Evolutionary conservation across 2,888 invertebrate species (phyloP), one percentile per base, ranked within the genome.

Genomic region (Acleris holmiana): DNA sequence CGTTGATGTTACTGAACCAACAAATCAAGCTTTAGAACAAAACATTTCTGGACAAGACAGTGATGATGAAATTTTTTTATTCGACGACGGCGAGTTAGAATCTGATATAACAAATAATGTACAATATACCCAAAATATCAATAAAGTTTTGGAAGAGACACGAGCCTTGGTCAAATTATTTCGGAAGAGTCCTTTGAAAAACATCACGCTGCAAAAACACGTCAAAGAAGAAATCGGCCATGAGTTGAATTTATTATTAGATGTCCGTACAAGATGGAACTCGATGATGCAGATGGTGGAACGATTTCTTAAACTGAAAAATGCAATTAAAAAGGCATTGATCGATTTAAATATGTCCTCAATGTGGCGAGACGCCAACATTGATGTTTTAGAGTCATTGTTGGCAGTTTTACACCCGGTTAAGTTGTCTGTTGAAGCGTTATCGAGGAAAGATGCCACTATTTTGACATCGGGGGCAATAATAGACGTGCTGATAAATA

Each of bases 1-100:
- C n/a, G n/a, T 56, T 50, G 63, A 56, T 48, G 63, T 23, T 23
- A 23, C 23, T 23, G 23, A 23, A 23, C 23, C 23, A 23, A 23
- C 23, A 23, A 23, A 23, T 23, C 23, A 23, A 23, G 23, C 23
- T 23, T 23, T 23, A 68, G 61, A 67, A 67, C 50, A 64, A 68
- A 55, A 49, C 64, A 35, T 64, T 65, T 8, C 17, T 67, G 48
- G 61, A 21, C 58, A 64, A 68, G 58, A 68, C 68, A 58, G 58
- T 64, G 35, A 64, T 58, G 54, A 59, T 67, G n/a, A 61, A 67
- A 51, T 60, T 55, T 66, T 67, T 67, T 61, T 69, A 63, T 55
- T 62, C 61, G 66, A 69, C 66, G 63, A 67, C 65, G 59, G 61
- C 64, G 29, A 56, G 65, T 18, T 67, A 61, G 65, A 21, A 58